These are phyloP conservation scores for Zaprionus vittiger DNA, from an alignment of 1,140 invertebrate species.

Conservation along the genomic window DNA sequence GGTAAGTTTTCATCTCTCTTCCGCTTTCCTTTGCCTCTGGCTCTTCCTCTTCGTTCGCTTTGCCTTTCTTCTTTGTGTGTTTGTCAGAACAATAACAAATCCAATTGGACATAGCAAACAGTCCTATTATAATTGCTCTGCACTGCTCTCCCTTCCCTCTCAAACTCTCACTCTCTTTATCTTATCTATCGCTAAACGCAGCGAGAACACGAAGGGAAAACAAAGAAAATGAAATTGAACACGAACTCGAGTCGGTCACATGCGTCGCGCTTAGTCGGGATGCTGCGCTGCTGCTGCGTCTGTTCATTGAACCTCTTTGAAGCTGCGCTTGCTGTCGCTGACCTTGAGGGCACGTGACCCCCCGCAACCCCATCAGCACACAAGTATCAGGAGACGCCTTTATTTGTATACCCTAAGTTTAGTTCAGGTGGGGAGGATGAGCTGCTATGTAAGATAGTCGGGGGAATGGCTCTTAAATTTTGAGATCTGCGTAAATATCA, in stretches of 20 bases:
- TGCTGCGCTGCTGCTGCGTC: slow-evolving; percentile 57
- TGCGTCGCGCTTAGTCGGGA: slow-evolving; percentile 47
- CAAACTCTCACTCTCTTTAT: slow-evolving; percentile 17
- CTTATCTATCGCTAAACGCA: slow-evolving; percentile 4
- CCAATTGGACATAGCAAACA: slow-evolving; percentile 6
- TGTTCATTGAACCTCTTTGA: slow-evolving; percentile 70
- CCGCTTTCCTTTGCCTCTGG: neutral
- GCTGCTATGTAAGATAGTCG: neutral
- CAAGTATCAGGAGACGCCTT: neutral
- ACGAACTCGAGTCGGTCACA: slow-evolving; percentile 47
- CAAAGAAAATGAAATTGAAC: slow-evolving; percentile 25
- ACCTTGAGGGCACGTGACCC: slow-evolving; percentile 55
- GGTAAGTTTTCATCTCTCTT: slow-evolving; percentile 85
- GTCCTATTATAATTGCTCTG: neutral
- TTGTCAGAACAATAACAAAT: slow-evolving; percentile 16
- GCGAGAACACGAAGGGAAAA: slow-evolving; percentile 48
- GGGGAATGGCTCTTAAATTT: neutral
- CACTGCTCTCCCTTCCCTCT: slow-evolving; percentile 7
- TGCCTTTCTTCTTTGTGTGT: slow-evolving; percentile 1
- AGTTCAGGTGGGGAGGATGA: neutral
- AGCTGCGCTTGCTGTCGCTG: slow-evolving; percentile 62
- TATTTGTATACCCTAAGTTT: neutral
- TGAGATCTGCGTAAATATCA: neutral
- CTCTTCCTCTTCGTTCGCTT: neutral
- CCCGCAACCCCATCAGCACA: neutral